Evolutionary conservation across 2,113 vertebrate species (phyloP), one percentile per base, ranked within the genome.

Genomic region (Semicossyphus pulcher): DNA sequence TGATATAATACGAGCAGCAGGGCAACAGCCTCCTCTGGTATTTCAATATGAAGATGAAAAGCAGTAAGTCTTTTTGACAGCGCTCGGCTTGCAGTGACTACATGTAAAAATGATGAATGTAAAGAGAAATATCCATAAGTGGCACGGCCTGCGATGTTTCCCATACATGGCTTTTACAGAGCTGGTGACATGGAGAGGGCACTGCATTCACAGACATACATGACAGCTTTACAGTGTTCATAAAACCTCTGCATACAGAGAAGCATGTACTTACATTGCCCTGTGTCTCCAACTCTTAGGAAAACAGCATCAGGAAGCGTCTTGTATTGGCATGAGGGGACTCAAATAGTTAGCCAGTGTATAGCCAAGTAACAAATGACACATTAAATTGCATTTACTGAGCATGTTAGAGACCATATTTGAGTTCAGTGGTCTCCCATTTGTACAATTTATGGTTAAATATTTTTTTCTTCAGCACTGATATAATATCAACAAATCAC

Each of bases 211-310:
- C 69, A 57, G 21, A 69, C 61, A 4, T 87, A 81, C 87, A 71
- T 89, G 92, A 92, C 92, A 92, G 91, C 60, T 93, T 93, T 93
- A 93, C 85, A 78, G 62, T 64, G 48, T 34, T 75, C 85, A 81
- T 93, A 90, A 93, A 91, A 90, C 66, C 62, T 12, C 78, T 86
- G 78, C 59, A 32, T 39, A 73, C 44, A 59, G 74, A 84, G 66
- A 76, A 66, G 62, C 16, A 32, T 36, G 28, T 34, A 64, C 53
- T 58, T 76, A 81, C 53, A 88, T 70, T 86, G 65, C 54, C 36
- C 52, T 8, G 10, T 51, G 66, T 71, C 64, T 72, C 39, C 53
- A 31, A 32, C 48, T 73, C 51, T 71, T 45, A 57, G 42, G 57
- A 61, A 74, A 75, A 76, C 67, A 69, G 63, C 32, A 51, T n/a